phyloP scores from a whole-genome alignment of 2,888 invertebrate genomes.

The Pecten maximus region DNA sequence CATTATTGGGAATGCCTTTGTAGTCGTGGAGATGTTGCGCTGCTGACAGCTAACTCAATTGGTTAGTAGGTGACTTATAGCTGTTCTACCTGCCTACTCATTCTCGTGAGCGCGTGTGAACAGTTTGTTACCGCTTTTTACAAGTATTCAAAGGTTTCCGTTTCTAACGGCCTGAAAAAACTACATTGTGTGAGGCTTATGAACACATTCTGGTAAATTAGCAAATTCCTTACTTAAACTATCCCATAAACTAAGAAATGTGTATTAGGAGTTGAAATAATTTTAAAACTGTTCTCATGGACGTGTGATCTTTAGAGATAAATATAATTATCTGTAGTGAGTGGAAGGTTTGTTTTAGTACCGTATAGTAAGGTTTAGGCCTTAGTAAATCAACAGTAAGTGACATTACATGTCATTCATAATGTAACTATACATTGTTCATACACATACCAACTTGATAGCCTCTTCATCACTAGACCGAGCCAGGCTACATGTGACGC shows the following conservation, averaged over 20 bases:
- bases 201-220: background rate
- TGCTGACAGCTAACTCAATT: slow-evolving; percentile 29
- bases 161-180: background rate
- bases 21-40: background rate
- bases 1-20: slow-evolving; percentile 15
- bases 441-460: background rate
- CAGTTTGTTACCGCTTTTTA: background rate
- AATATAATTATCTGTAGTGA: background rate
- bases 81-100: background rate
- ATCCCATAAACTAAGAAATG: background rate
- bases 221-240: background rate
- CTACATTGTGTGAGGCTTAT: background rate
- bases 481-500: background rate
- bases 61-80: slow-evolving; percentile 1
- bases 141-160: background rate
- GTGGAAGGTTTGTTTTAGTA: background rate
- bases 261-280: background rate
- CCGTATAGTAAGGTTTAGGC: background rate
- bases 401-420: background rate
- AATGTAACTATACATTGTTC: background rate
- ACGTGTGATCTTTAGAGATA: background rate
- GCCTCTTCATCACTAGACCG: background rate
- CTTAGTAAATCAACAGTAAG: background rate
- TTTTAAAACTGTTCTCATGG: background rate
- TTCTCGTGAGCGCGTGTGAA: background rate